Evolutionary conservation across 2,113 vertebrate species (phyloP).

Genomic region (Myxocyprinus asiaticus): DNA sequence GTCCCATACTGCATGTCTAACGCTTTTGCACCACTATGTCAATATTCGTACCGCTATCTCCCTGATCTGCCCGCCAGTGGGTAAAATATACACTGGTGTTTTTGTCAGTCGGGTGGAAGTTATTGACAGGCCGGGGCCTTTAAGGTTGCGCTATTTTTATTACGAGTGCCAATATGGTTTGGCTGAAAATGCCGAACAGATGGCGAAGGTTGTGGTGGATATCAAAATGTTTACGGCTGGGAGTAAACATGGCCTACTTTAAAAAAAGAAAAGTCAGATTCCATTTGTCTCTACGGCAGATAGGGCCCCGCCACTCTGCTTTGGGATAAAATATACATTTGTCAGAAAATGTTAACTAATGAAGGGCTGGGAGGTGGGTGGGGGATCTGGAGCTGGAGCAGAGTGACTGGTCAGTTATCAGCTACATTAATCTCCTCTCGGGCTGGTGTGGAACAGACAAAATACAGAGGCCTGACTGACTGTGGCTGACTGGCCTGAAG

Average conservation of each 20-base stretch:
- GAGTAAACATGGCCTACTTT: slow-evolving; percentile 78
- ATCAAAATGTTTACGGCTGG: slow-evolving; percentile 80
- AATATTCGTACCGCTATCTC: slow-evolving; percentile 56
- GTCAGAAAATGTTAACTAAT: slow-evolving; percentile 80
- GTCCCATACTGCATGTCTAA: slow-evolving; percentile 57
- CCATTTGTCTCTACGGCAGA: slow-evolving; percentile 68
- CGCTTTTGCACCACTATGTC: slow-evolving; percentile 63
- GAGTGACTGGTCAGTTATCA: slow-evolving; percentile 75
- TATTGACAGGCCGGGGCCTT: slow-evolving; percentile 65
- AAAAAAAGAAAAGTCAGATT: slow-evolving; percentile 70
- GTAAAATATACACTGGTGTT: slow-evolving; percentile 53
- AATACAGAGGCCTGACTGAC: slow-evolving; percentile 70
- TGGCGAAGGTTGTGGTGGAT: slow-evolving; percentile 76
- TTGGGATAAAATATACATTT: slow-evolving; percentile 79
- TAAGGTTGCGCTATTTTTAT: slow-evolving; percentile 62
- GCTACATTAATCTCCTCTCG: slow-evolving; percentile 74
- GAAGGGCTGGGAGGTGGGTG: slow-evolving; percentile 60
- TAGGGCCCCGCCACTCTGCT: slow-evolving; percentile 70
- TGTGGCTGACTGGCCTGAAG: slow-evolving; percentile 45
- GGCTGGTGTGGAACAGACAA: slow-evolving; percentile 71
- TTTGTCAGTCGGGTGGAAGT: slow-evolving; percentile 51
- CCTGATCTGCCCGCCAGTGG: slow-evolving; percentile 54
- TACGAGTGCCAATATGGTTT: slow-evolving; percentile 66
- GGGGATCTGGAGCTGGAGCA: slow-evolving; percentile 59
- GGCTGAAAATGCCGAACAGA: slow-evolving; percentile 75